phyloP scores from a whole-genome alignment of 2,113 vertebrate species.

The Rhinopomastus cyanomelas region DNA sequence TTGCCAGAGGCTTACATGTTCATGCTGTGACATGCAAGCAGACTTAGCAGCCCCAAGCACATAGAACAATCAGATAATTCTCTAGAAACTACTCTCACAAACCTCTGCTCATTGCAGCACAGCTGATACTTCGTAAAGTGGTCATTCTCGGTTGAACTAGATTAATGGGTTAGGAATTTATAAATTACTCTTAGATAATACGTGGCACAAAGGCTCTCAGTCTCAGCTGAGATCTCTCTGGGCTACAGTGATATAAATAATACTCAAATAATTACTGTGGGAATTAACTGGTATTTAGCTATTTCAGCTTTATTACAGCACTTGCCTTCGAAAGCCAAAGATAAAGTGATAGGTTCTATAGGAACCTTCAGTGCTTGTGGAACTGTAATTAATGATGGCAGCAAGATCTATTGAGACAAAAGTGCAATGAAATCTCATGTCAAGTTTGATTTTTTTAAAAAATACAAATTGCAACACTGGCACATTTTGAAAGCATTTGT shows the following conservation, averaged over 20 bases:
- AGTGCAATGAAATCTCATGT: neutral
- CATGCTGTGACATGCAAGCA: neutral
- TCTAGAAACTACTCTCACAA: neutral
- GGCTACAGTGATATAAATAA: constrained; percentile 32
- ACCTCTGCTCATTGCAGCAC: neutral
- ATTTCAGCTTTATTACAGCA: constrained; percentile 32
- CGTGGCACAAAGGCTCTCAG: neutral
- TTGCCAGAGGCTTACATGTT: neutral
- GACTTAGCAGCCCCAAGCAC: neutral
- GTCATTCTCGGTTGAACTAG: neutral
- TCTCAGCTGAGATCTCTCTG: neutral
- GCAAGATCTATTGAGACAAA: neutral
- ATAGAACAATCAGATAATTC: neutral
- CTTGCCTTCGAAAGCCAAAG: constrained; percentile 1
- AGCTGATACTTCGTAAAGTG: neutral
- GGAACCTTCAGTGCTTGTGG: neutral
- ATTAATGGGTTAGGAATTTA: constrained; percentile 15
- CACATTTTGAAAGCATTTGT: neutral
- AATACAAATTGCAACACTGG: neutral
- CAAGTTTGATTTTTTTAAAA: neutral
- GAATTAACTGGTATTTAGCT: constrained; percentile 29
- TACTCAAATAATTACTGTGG: constrained; percentile 27
- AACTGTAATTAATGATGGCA: constrained; percentile 18
- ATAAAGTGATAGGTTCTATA: neutral
- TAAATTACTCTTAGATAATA: constrained; percentile 1